A percentile compares a stretch with the other conserved stretches of the same genome.
phyloP scores from a whole-genome alignment of 2,888 invertebrate genomes.

The Stenurella melanura region DNA sequence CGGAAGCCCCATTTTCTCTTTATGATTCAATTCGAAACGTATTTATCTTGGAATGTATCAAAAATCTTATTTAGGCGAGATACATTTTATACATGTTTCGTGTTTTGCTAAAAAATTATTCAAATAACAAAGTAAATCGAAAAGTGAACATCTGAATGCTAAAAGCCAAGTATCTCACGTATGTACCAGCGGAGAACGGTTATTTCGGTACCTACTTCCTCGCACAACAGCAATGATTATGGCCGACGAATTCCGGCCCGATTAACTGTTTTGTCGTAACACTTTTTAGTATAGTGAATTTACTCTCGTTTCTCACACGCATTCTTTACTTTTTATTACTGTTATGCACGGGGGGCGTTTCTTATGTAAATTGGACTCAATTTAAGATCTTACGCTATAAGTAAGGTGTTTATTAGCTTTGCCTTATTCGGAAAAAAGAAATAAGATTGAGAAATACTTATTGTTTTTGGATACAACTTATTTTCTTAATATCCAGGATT shows the following conservation, averaged over 20 bases:
- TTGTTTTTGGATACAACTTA: too few species aligned
- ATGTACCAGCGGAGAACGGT: not conserved
- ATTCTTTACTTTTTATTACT: constrained; percentile 34
- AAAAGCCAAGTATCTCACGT: not conserved
- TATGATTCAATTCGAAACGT: not conserved
- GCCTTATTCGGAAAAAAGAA: too few species aligned
- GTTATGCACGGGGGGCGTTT: constrained; percentile 12
- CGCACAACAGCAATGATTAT: not conserved
- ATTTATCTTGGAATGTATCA: not conserved
- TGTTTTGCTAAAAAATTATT: not conserved
- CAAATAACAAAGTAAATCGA: not conserved
- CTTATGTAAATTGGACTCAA: constrained; percentile 2
- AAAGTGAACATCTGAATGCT: not conserved
- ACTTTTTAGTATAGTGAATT: constrained; percentile 28
- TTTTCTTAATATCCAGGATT: too few species aligned
- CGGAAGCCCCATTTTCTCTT: not conserved
- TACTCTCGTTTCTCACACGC: constrained; percentile 36
- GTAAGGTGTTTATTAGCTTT: not conserved
- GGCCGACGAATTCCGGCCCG: constrained; percentile 12
- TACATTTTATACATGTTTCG: not conserved
- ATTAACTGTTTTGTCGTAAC: constrained; percentile 27
- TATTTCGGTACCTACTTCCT: constrained; percentile 15
- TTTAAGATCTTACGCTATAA: not conserved
- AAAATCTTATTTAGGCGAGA: not conserved
- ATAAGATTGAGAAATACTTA: too few species aligned